A percentile compares a stretch with the other conserved stretches of the same genome.
phyloP scores from a whole-genome alignment of 2,888 invertebrate species.

The Ellobium chinense region DNA sequence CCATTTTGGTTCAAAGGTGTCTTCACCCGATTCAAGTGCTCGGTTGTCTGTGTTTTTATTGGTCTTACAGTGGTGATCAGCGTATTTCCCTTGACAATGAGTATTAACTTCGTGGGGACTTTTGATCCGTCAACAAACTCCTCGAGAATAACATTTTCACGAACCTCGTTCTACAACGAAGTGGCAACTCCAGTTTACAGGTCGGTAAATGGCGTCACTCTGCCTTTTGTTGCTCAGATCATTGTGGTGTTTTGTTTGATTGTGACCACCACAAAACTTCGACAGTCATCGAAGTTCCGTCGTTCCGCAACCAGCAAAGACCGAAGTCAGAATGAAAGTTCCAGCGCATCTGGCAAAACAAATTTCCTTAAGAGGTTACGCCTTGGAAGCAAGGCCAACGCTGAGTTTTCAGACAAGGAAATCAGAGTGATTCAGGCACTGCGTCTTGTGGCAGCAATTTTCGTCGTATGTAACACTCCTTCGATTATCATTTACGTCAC shows the following conservation, averaged over 20 bases:
- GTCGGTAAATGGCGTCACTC: background rate
- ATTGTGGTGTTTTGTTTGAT: background rate
- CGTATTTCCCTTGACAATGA: background rate
- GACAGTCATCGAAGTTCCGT: background rate
- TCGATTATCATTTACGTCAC: background rate
- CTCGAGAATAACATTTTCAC: background rate
- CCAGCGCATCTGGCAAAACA: background rate
- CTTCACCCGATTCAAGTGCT: background rate
- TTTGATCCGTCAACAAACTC: background rate
- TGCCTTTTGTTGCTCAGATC: background rate
- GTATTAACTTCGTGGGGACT: background rate
- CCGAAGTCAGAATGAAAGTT: background rate
- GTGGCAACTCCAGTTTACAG: background rate
- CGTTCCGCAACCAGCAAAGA: background rate
- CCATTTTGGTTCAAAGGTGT: background rate
- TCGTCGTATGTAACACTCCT: background rate
- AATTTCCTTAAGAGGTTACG: too few species aligned
- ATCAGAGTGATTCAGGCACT: slow-evolving; percentile 1
- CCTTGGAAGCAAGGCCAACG: background rate
- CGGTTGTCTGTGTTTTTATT: background rate
- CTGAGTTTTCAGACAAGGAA: background rate
- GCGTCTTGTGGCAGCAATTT: background rate
- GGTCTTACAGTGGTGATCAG: background rate
- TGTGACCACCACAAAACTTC: background rate
- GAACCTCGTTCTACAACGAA: background rate